These are phyloP conservation scores for Myiotriccus ornatus DNA, from an alignment of 2,797 vertebrate species.

Conservation along the genomic window DNA sequence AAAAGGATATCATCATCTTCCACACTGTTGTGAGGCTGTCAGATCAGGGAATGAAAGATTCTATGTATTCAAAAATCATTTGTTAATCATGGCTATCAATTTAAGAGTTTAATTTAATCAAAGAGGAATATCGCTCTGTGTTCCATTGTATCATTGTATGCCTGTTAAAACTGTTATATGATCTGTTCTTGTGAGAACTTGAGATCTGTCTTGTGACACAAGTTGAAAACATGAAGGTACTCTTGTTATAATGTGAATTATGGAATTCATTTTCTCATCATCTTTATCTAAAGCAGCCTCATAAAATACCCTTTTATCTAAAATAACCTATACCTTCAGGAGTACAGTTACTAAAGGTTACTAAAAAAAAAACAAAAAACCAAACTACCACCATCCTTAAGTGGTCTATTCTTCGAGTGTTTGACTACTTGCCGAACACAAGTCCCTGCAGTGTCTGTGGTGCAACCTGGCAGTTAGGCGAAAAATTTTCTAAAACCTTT, in stretches of 20 bases:
- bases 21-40: neutral
- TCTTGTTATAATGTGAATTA: neutral
- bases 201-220: neutral
- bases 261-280: neutral
- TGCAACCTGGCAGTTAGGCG: neutral
- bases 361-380: fast-evolving
- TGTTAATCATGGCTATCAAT: neutral
- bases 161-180: neutral
- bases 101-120: neutral
- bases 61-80: neutral
- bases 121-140: neutral
- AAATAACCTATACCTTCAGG: neutral
- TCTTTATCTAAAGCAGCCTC: neutral
- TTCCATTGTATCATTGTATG: neutral
- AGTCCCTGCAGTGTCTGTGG: neutral
- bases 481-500: neutral
- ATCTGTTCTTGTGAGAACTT: neutral
- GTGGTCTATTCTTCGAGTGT: neutral
- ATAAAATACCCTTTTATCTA: neutral
- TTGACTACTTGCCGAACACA: neutral
- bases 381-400: neutral
- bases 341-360: neutral
- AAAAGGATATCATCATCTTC: neutral
- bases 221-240: neutral
- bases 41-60: neutral